A percentile compares a stretch with the other conserved stretches of the same genome.
These are phyloP conservation scores for Xenopus borealis DNA, from an alignment of 2,113 vertebrate genomes.

Conservation along the genomic window DNA sequence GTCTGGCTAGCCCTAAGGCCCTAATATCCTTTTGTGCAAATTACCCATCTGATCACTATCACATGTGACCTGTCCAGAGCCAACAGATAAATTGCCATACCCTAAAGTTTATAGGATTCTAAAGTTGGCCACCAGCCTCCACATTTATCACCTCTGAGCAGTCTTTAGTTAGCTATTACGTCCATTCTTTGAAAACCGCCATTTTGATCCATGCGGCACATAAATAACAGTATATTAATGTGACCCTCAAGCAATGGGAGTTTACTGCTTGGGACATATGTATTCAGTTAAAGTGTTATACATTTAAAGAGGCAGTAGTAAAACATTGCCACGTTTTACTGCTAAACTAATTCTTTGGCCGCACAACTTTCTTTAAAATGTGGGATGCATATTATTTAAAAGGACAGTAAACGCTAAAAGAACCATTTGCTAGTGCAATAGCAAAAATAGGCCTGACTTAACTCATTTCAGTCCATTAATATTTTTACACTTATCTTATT, in stretches of 20 bases:
- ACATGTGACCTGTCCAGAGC: background rate
- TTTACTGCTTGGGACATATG: conserved; percentile 71
- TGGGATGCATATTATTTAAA: conserved; percentile 1
- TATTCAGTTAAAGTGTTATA: conserved; percentile 71
- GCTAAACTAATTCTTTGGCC: conserved; percentile 3
- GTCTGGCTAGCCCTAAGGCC: no score
- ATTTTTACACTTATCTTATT: no score
- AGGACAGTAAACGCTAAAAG: no score
- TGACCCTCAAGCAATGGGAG: conserved; percentile 70
- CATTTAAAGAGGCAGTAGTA: conserved; percentile 61
- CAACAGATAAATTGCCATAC: background rate
- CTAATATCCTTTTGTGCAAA: background rate
- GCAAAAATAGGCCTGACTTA: no score
- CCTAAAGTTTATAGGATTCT: conserved; percentile 34
- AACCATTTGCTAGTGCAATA: no score
- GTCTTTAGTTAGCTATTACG: no score
- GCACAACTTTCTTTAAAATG: background rate
- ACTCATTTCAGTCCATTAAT: no score
- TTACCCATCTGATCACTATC: background rate
- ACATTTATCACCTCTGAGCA: background rate
- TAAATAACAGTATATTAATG: conserved; percentile 66
- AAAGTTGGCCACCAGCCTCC: conserved; percentile 51
- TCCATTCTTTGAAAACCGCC: conserved; percentile 67
- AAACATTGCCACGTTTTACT: conserved; percentile 59
- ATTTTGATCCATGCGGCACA: conserved; percentile 73